Percentiles rank a stretch among this genome's conserved stretches.
phyloP scores from a whole-genome alignment of 2,888 invertebrate species.

The Ectemnius cavifrons region DNA sequence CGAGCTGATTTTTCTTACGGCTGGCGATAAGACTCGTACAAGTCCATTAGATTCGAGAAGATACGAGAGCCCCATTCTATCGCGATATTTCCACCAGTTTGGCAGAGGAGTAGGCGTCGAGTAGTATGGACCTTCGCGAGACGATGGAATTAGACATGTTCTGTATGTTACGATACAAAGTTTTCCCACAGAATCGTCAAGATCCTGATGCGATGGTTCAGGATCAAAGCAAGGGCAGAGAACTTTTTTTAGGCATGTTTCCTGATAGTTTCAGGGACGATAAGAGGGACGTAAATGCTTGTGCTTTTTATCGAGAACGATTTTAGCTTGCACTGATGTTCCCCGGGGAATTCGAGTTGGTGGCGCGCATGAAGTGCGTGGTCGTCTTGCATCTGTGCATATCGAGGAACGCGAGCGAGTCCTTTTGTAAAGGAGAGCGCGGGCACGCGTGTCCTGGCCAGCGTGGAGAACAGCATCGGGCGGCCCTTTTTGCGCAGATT shows the following conservation, averaged over 20 bases:
- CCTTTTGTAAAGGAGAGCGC: conserved; percentile 13
- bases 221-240: neutral
- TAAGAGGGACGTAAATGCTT: conserved; percentile 1
- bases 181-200: too few relatives aligned
- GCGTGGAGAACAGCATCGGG: conserved; percentile 43
- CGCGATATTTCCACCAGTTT: too few relatives aligned
- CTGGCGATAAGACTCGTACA: too few relatives aligned
- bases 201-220: neutral
- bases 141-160: too few relatives aligned
- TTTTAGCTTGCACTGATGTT: neutral
- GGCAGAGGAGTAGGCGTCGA: too few relatives aligned
- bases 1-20: too few relatives aligned
- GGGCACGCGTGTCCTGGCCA: conserved; percentile 32
- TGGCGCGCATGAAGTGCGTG: conserved; percentile 1
- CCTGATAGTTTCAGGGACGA: neutral
- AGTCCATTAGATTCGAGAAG: too few relatives aligned
- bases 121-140: too few relatives aligned
- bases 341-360: neutral
- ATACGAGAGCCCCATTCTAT: too few relatives aligned
- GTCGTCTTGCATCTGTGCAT: conserved; percentile 23
- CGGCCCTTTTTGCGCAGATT: conserved; percentile 69
- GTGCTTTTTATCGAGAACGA: neutral
- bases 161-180: too few relatives aligned
- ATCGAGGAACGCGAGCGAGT: neutral
- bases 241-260: neutral